phyloP scores from a whole-genome alignment of 1,140 invertebrate species.

The Rhynchophorus ferrugineus region DNA sequence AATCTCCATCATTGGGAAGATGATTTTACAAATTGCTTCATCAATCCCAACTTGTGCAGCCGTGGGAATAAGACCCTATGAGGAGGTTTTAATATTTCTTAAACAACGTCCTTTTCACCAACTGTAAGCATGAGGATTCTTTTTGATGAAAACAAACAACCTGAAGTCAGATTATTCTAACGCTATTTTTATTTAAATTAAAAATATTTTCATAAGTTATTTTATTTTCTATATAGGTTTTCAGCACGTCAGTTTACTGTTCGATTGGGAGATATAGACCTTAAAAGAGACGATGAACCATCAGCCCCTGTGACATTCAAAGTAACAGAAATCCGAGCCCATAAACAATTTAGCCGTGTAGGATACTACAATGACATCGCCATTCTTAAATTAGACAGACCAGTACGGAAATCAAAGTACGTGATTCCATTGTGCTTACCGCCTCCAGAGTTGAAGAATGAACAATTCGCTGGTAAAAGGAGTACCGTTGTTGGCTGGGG shows the following conservation, averaged over 20 bases:
- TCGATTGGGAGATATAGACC: slow-evolving; percentile 78
- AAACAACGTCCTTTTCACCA: too few species aligned
- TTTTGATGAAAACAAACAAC: too few species aligned
- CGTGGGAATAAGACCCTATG: too few species aligned
- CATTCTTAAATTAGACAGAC: slow-evolving; percentile 62
- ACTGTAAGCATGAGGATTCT: too few species aligned
- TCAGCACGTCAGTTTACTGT: slow-evolving; percentile 80
- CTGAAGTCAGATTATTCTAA: too few species aligned
- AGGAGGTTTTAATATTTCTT: too few species aligned
- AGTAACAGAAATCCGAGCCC: slow-evolving; percentile 68
- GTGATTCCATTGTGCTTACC: slow-evolving; percentile 85
- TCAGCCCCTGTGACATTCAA: slow-evolving; percentile 68
- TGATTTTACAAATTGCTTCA: too few species aligned
- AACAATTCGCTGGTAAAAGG: slow-evolving; percentile 59
- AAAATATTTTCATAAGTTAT: neutral
- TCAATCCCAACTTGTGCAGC: too few species aligned
- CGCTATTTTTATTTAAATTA: slow-evolving; percentile 3
- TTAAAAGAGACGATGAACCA: slow-evolving; percentile 72
- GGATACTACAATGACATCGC: slow-evolving; percentile 92
- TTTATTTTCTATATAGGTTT: slow-evolving; percentile 54
- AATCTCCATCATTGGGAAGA: too few species aligned
- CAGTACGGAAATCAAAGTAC: slow-evolving; percentile 71
- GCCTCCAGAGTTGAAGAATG: slow-evolving; percentile 45
- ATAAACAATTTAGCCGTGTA: slow-evolving; percentile 72
- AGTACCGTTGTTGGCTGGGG: slow-evolving; percentile 91